Conservation (phyloP, 2,113 vertebrate species). For the Brachyistius frenatus region DNA sequence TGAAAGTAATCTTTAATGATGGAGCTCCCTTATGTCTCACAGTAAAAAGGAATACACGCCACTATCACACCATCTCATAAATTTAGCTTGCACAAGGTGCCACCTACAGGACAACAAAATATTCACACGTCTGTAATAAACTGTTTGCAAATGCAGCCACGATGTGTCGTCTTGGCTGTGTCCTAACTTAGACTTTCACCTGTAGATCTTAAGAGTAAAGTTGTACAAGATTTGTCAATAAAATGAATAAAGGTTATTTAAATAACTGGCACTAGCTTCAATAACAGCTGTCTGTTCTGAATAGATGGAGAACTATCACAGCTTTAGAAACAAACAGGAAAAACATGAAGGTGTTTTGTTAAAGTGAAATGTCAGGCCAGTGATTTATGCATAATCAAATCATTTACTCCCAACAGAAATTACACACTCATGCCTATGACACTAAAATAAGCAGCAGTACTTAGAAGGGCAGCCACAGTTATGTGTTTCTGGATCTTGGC, state of each 20-base stretch:
- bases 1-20: background rate
- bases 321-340: background rate
- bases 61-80: background rate
- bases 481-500: background rate
- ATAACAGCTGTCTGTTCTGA: background rate
- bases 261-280: background rate
- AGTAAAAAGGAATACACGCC: background rate
- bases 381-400: background rate
- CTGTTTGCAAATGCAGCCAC: background rate
- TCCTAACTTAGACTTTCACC: background rate
- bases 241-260: background rate
- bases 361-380: background rate
- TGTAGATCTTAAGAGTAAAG: no score
- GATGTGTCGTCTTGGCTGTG: background rate
- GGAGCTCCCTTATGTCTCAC: background rate
- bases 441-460: background rate
- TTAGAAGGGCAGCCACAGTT: background rate
- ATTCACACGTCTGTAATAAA: background rate
- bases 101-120: constrained; percentile 73
- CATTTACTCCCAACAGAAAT: background rate
- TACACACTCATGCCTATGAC: background rate
- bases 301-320: background rate
- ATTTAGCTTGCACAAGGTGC: constrained; percentile 40
- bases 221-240: background rate
- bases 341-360: no score